Base-by-base conservation (phyloP, 1,140 invertebrate species). In the Eumaeus atala region DNA sequence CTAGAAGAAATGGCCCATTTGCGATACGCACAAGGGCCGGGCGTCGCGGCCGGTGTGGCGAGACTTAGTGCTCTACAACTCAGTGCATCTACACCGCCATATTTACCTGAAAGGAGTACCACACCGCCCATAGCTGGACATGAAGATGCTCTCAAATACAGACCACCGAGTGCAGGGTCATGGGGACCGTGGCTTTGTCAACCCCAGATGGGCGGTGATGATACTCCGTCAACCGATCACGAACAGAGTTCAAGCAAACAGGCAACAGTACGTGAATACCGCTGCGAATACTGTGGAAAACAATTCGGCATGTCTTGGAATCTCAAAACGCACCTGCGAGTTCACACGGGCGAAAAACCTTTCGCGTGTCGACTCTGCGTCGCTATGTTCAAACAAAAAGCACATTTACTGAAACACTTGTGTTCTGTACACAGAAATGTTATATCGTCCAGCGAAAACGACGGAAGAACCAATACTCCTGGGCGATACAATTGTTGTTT, bases 231-330 rank as follows among this genome's bases (percentile, higher is more conserved):
- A 4, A 70, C 89, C 0, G 78, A 90, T 53, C 89, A 90, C 66
- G 73, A 89, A 67, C 84, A 88, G 72, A 72, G 89, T 58, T 87
- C 88, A 70, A 76, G 84, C 67, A 82, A 84, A 76, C 77, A 91
- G 60, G 86, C 90, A 8, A 91, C 92, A 11, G 92, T 94, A 8
- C 90, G 94, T 18, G 94, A 95, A 74, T 96, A 95, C 69, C 91
- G 93, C 42, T 96, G 94, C 72, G 93, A 92, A 74, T 96, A 95
- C 78, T 95, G 94, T 79, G 94, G 94, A 28, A 96, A 96, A 86
- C 94, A 95, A 75, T 96, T 96, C 71, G 94, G 94, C 35, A 95
- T 95, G 94, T 95, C 93, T 1, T 95, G 94, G 94, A 96, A 95
- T 88, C 88, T 95, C 61, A 95, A 95, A 77, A 95, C 94, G 44